A percentile compares a stretch with the other conserved stretches of the same genome.
Conservation (phyloP, 2,797 vertebrate species). For the Silurus lanzhouensis region DNA sequence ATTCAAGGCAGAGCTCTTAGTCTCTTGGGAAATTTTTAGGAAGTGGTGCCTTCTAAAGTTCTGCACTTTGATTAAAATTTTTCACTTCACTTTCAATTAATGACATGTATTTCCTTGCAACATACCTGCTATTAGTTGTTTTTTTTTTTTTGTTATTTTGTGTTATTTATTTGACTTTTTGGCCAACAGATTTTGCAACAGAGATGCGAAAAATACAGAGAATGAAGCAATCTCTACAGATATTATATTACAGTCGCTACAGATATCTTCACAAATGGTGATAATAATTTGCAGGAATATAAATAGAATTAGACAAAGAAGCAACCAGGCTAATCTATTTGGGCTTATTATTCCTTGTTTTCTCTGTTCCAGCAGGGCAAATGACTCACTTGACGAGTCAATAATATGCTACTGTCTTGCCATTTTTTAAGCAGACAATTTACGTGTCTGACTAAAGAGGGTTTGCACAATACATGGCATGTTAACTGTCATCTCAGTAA, state of each 20-base stretch:
- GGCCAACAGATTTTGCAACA: too few relatives aligned
- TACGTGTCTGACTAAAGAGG: not conserved
- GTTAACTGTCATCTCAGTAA: conserved; percentile 17
- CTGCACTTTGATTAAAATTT: not conserved
- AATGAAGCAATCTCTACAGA: not conserved
- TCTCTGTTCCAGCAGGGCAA: not conserved
- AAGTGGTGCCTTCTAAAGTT: not conserved
- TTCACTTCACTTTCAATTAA: not conserved
- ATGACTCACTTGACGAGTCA: not conserved
- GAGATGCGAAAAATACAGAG: not conserved
- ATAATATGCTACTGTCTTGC: not conserved
- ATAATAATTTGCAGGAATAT: not conserved
- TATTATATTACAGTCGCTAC: not conserved
- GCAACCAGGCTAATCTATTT: not conserved
- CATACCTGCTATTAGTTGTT: not conserved
- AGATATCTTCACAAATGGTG: not conserved
- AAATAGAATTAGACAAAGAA: conserved; percentile 2
- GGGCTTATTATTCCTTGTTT: not conserved
- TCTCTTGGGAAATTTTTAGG: not conserved
- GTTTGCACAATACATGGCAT: not conserved
- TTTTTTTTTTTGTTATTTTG: not conserved
- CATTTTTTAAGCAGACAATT: conserved; percentile 1
- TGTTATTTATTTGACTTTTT: not conserved
- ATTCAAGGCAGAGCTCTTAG: not conserved
- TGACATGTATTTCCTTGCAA: not conserved